Evolutionary conservation across 53 echinoderm and acorn worm genomes (phyloP), one percentile per base, ranked within the genome.

Genomic region (Glandiceps talaboti): DNA sequence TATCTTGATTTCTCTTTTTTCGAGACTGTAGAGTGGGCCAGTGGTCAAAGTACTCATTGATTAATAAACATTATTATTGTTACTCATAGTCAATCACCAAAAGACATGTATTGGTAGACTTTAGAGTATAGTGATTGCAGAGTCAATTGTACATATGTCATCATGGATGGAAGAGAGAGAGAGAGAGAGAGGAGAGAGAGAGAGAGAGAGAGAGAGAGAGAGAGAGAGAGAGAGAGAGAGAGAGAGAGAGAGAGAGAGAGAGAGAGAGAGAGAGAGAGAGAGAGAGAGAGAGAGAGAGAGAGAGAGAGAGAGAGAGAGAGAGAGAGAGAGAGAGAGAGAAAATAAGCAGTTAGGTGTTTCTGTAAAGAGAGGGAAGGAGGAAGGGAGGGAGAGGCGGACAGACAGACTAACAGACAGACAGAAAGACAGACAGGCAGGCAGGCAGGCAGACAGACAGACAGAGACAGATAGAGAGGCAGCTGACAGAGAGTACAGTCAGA

Each of bases 231-330:
- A 27, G 72, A 33, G n/a, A 33, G 33, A 29, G 33, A 64, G 27
- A 30, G 29, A 27, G 30, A 14, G 33, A 80, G 32, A 45, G 32
- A 45, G 33, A 45, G 33, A 26, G 27, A 80, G 33, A 27, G 27
- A 33, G 33, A n/a, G 33, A 27, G n/a, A 33, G 26, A 80, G 33
- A 28, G 80, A 28, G 29, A 80, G 80, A 80, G 80, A 80, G 33
- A 80, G 33, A 33, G 80, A 64, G 72, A 80, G 72, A 80, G 80
- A 80, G 29, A 45, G 80, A 80, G 80, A 64, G 28, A 28, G 28
- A 27, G 33, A 27, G 29, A 32, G 80, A 64, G 80, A 28, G 29
- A 32, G 29, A 28, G 31, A 82, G 73, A 1, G 73, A 82, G 30
- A 31, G 1, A 30, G 73, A 75, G 73, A 75, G 30, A n/a, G 30